Conservation (phyloP, 2,888 invertebrate genomes). For the Gnatocerus cornutus region DNA sequence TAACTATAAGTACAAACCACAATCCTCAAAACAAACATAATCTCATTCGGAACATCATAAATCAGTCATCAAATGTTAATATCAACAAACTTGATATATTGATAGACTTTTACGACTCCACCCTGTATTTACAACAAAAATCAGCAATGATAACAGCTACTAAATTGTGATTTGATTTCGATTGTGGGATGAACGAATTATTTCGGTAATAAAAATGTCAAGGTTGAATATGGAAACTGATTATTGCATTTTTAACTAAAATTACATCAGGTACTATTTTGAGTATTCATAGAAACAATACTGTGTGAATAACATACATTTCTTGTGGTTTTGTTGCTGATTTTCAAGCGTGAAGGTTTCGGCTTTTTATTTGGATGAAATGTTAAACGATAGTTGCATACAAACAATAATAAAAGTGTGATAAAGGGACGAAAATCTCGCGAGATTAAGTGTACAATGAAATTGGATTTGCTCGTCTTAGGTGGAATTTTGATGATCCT, state of each 20-base stretch:
- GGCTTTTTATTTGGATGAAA: background rate
- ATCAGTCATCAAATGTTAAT: background rate
- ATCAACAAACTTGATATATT: background rate
- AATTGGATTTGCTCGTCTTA: too few species aligned
- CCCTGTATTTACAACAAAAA: background rate
- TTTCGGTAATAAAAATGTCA: conserved; percentile 20
- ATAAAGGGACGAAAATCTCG: too few species aligned
- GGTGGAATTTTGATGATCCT: too few species aligned
- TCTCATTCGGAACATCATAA: background rate
- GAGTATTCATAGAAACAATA: conserved; percentile 15
- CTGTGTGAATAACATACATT: conserved; percentile 7
- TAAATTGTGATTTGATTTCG: conserved; percentile 1
- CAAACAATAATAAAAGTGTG: too few species aligned
- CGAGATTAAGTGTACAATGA: too few species aligned
- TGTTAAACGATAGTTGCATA: background rate
- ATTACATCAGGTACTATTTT: conserved; percentile 23
- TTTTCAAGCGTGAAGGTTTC: conserved; percentile 22
- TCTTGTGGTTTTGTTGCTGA: conserved; percentile 15
- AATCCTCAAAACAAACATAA: background rate
- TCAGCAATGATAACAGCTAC: conserved; percentile 1
- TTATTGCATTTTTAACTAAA: conserved; percentile 32
- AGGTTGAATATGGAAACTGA: conserved; percentile 10
- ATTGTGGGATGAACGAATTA: conserved; percentile 34
- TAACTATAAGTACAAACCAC: too few species aligned
- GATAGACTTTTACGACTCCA: background rate